Base-by-base conservation (phyloP, 2,888 invertebrate species). In the Peribatodes rhomboidaria region DNA sequence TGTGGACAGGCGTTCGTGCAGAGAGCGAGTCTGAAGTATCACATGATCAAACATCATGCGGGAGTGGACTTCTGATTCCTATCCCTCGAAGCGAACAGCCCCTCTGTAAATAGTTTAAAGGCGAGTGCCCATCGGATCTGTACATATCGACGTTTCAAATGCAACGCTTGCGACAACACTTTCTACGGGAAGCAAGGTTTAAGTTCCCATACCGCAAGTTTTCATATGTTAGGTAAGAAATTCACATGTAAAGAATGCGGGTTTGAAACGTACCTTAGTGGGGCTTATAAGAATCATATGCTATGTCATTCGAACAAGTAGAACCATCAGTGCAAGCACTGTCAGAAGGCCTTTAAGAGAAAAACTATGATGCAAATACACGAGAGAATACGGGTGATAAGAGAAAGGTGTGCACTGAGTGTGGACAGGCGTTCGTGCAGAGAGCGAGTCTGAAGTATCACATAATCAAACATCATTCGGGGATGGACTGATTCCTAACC, bases 1-100 rank as follows among this genome's bases (percentile, higher is more conserved):
- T 77, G 77, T 37, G 68, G 75, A 0, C 74, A 80, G 49, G 70
- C 69, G 16, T 82, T 79, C 61, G 79, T 78, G 4, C 77, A 79
- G 61, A 70, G 68, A 62, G 71, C 74, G 1, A 79, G 78, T 33
- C 49, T 77, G 49, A 77, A 76, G 39, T 78, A 75, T 60, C 78
- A 81, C 46, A 71, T 79, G 65, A 10, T 27, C 57, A 82, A 82
- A 46, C 35, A 58, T 37, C 63, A 63, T 13, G 55, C 61, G 27
- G 53, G 31, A 31, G 31, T 31, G 14, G 16, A 16, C 13, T 50
- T 18, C 35, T 35, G 16, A 20, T 35, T 35, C n/a, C n/a, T n/a
- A n/a, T n/a, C n/a, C n/a, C n/a, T n/a, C n/a, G n/a, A n/a, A n/a
- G n/a, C n/a, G n/a, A n/a, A n/a, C n/a, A n/a, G n/a, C n/a, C n/a